Conservation (phyloP, 1,140 invertebrate genomes). For the Holotrichia oblita region DNA sequence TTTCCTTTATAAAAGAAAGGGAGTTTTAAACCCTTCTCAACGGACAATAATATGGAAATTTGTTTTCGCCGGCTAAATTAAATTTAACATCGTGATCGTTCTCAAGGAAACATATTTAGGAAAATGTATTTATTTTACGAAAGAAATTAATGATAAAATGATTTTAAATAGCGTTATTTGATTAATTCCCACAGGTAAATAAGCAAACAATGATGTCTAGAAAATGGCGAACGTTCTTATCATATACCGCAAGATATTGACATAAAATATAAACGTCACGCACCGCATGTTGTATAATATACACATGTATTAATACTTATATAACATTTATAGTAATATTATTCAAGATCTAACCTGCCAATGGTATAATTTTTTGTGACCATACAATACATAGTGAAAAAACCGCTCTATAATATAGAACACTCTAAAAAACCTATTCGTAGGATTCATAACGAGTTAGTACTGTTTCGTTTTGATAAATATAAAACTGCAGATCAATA, state of each 20-base stretch:
- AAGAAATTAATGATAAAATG: background rate
- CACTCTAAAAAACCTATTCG: constrained; percentile 33
- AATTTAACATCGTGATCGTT: too few relatives aligned
- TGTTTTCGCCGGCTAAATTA: too few relatives aligned
- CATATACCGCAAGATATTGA: background rate
- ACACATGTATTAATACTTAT: too few relatives aligned
- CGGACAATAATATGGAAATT: too few relatives aligned
- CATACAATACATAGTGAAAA: constrained; percentile 39
- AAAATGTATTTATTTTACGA: too few relatives aligned
- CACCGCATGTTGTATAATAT: background rate
- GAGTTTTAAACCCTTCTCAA: too few relatives aligned
- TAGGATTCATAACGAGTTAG: background rate
- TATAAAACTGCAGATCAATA: background rate
- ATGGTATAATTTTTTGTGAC: constrained; percentile 37
- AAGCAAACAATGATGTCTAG: background rate
- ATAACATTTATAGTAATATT: background rate
- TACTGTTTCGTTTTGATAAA: background rate
- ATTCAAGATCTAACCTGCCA: constrained; percentile 32
- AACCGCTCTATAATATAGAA: constrained; percentile 37
- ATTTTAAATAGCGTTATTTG: background rate
- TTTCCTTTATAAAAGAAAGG: too few relatives aligned
- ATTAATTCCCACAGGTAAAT: background rate
- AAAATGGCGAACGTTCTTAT: background rate
- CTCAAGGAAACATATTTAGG: too few relatives aligned
- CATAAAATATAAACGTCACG: background rate